Percentiles rank a stretch among this genome's conserved stretches.
These are phyloP conservation scores for Austrolebias charrua DNA, from an alignment of 2,797 vertebrate species.

Conservation along the genomic window DNA sequence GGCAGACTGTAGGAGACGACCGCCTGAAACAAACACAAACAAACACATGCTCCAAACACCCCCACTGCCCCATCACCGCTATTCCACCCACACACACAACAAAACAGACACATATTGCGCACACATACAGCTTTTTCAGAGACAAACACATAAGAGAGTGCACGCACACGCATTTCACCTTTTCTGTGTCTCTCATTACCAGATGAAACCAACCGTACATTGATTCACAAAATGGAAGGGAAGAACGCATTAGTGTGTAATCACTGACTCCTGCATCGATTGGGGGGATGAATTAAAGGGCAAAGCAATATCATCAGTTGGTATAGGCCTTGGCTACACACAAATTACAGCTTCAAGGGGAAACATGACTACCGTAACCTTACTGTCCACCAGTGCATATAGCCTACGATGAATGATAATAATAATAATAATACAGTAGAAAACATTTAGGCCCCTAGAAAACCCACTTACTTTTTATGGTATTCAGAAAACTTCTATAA, in stretches of 20 bases:
- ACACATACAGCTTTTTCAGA: conserved; percentile 48
- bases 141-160: conserved; percentile 65
- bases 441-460: conserved; percentile 62
- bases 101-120: conserved; percentile 45
- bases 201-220: conserved; percentile 79
- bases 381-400: conserved; percentile 70
- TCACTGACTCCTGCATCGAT: conserved; percentile 80
- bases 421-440: conserved; percentile 68
- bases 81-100: conserved; percentile 49
- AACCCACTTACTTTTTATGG: conserved; percentile 63
- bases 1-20: conserved; percentile 75
- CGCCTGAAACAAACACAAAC: conserved; percentile 75
- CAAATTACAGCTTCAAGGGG: conserved; percentile 78
- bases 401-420: conserved; percentile 72
- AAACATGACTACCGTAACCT: conserved; percentile 76
- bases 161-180: conserved; percentile 77
- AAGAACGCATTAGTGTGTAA: conserved; percentile 82
- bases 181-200: conserved; percentile 82
- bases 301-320: conserved; percentile 81
- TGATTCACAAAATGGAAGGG: conserved; percentile 82
- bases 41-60: conserved; percentile 65
- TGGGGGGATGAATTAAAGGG: conserved; percentile 81
- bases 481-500: conserved; percentile 62
- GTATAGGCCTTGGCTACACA: conserved; percentile 74
- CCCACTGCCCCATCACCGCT: conserved; percentile 8